Base-by-base conservation (phyloP, 2,888 invertebrate genomes). In the Hipparchia semele region DNA sequence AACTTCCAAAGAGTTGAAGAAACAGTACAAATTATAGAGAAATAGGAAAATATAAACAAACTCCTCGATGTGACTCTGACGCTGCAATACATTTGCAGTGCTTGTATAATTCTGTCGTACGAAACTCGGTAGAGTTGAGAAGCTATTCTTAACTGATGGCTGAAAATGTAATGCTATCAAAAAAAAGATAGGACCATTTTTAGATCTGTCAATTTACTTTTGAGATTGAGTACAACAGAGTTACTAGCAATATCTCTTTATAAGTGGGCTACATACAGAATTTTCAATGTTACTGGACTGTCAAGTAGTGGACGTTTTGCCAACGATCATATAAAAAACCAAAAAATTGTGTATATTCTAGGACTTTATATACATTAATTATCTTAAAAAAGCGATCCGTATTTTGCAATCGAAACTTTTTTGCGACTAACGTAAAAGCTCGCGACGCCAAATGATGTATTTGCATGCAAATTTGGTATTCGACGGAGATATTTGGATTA, bases 401-500 rank as follows among this genome's bases (percentile, higher is more conserved):
- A 51, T 33, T 53, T 23, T 51, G 12, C 12, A 13, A 64, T 49
- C 49, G 49, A 51, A 51, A 51, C 3, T 56, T 67, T 23, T 33
- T 58, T 45, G 56, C 46, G 10, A 67, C 56, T 67, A 67, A 45
- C 64, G 12, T 51, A 65, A 67, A 67, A 67, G 67, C 67, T 46
- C 45, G 3, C 23, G 23, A 23, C 39, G 23, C 12, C 56, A 58
- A 8, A 33, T 49, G 49, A 49, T 45, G 39, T n/a, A 60, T 67
- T 39, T 53, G 39, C 69, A 69, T 69, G 69, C 69, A 69, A 69
- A 69, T 69, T 69, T 69, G n/a, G 69, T 61, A 61, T 53, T 45
- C 13, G 51, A 13, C 53, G 2, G 49, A 23, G 23, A 56, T 39
- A 39, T 39, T 53, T 5, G 61, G 53, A 56, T 46, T 10, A 39